phyloP scores from a whole-genome alignment of 2,113 vertebrate species.

The Jacana jacana region DNA sequence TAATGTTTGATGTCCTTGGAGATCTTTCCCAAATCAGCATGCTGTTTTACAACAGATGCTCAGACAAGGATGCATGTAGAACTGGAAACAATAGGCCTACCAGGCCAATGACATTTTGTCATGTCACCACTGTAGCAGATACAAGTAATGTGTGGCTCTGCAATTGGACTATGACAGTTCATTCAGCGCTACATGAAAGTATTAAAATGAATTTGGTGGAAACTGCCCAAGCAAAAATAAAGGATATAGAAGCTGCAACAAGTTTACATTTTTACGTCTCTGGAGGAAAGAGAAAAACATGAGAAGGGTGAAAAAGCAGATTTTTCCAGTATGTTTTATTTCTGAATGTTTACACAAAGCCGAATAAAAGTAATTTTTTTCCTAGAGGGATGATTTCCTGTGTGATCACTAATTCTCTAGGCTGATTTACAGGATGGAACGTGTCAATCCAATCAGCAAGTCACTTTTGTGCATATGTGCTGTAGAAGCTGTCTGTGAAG shows the following conservation, averaged over 20 bases:
- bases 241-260: not conserved
- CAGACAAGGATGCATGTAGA: not conserved
- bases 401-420: constrained; percentile 50
- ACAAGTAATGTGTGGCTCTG: not conserved
- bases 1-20: not conserved
- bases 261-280: not conserved
- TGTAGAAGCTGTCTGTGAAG: constrained; percentile 43
- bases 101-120: not conserved
- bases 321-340: not conserved
- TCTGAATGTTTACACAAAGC: constrained; percentile 2
- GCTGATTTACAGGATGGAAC: constrained; percentile 38
- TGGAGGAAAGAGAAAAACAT: not conserved
- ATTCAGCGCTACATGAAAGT: not conserved
- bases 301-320: not conserved
- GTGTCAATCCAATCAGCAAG: constrained; percentile 50
- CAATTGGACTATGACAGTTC: not conserved
- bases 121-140: not conserved
- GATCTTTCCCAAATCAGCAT: not conserved
- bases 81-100: not conserved
- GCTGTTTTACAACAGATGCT: not conserved
- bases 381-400: constrained; percentile 36
- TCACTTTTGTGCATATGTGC: not conserved
- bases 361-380: not conserved
- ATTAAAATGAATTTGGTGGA: not conserved
- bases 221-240: not conserved